Evolutionary conservation across 2,797 vertebrate genomes (phyloP).

Genomic region (Gymnothorax javanicus): DNA sequence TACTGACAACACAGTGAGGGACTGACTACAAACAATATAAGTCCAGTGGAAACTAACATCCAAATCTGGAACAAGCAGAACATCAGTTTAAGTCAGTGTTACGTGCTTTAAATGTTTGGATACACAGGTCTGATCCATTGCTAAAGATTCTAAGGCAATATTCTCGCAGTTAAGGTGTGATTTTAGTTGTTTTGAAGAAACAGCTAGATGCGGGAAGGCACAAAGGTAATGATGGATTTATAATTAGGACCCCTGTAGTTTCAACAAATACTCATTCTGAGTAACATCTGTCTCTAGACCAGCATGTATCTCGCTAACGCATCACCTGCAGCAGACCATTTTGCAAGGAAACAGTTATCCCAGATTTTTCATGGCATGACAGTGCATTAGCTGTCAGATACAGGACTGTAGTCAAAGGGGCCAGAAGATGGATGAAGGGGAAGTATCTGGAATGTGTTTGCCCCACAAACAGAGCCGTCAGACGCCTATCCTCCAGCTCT

Average conservation of each 20-base stretch:
- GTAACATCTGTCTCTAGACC: background rate
- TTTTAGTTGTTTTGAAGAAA: background rate
- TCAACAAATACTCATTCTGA: background rate
- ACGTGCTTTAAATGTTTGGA: background rate
- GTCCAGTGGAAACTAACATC: background rate
- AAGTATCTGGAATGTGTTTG: background rate
- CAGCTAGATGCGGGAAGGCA: background rate
- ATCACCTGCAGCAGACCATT: background rate
- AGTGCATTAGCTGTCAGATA: background rate
- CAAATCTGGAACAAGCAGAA: background rate
- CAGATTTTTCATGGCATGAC: conserved; percentile 2
- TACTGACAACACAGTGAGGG: background rate
- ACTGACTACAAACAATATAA: background rate
- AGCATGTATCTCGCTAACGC: background rate
- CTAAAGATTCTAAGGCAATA: background rate
- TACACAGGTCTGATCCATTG: background rate
- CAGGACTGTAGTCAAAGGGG: background rate
- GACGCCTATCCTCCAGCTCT: background rate
- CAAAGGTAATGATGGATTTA: background rate
- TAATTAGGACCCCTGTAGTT: conserved; percentile 18
- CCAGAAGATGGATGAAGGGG: background rate
- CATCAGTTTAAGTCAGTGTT: background rate
- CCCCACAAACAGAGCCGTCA: conserved; percentile 1
- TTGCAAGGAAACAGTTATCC: conserved; percentile 17
- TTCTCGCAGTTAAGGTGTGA: background rate